A percentile compares a stretch with the other conserved stretches of the same genome.
Evolutionary conservation across 2,113 vertebrate genomes (phyloP).

Genomic region (Numenius arquata): DNA sequence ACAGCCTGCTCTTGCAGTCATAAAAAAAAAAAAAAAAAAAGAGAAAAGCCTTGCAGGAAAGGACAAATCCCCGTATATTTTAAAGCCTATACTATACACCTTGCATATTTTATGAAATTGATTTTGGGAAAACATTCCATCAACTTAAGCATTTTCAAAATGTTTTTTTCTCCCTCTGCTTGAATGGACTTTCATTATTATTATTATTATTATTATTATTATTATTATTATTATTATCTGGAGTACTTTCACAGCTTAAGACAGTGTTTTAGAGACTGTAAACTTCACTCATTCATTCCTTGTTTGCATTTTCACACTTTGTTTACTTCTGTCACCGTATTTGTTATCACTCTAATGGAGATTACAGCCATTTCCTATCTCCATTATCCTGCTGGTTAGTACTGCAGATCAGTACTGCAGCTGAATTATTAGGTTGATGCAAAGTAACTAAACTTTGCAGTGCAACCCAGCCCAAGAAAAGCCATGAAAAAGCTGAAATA

Average conservation of each 20-base stretch:
- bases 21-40: not conserved
- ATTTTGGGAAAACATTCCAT: not conserved
- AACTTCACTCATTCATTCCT: not conserved
- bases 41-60: not conserved
- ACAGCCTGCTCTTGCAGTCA: not conserved
- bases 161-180: no score
- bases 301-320: not conserved
- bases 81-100: not conserved
- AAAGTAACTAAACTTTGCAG: not conserved
- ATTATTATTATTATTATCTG: not conserved
- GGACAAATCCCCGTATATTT: not conserved
- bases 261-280: not conserved
- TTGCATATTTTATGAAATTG: not conserved
- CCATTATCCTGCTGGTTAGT: accelerated
- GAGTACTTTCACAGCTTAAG: not conserved
- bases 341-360: not conserved
- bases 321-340: not conserved
- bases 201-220: no score
- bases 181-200: not conserved
- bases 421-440: not conserved
- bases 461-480: not conserved
- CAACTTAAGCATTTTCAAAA: not conserved
- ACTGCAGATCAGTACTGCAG: not conserved
- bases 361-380: not conserved
- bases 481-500: not conserved